Conservation (phyloP, 2,113 vertebrate species). For the Dinomys branickii region DNA sequence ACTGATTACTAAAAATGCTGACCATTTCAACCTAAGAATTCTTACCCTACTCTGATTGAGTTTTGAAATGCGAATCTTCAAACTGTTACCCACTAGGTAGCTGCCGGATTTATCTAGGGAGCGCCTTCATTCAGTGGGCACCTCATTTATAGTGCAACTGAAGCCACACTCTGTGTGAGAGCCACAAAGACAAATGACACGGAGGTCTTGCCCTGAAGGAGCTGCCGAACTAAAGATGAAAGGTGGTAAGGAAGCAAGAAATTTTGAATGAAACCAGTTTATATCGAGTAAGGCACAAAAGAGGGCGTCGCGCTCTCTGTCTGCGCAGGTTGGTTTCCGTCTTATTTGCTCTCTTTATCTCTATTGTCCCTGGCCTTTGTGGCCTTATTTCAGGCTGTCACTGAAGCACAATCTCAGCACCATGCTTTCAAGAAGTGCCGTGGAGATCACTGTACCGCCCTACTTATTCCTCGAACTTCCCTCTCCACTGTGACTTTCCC, state of each 20-base stretch:
- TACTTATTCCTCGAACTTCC: not conserved
- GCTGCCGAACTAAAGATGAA: not conserved
- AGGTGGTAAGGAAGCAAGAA: not conserved
- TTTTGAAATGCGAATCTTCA: not conserved
- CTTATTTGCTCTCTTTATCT: not conserved
- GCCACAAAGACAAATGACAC: not conserved
- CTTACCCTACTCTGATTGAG: not conserved
- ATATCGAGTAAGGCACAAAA: not conserved
- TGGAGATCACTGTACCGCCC: not conserved
- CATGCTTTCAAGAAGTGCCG: not conserved
- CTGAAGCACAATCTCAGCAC: not conserved
- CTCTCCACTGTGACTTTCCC: not conserved
- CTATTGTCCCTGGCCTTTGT: not conserved
- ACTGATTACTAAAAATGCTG: conserved; percentile 23
- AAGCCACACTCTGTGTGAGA: not conserved
- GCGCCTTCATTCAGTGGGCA: not conserved
- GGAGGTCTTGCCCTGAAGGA: not conserved
- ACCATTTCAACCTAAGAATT: conserved; percentile 22
- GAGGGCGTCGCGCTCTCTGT: accelerated
- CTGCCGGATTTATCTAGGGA: not conserved
- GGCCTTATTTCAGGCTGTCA: not conserved
- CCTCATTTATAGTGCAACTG: not conserved
- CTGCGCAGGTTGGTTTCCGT: not conserved
- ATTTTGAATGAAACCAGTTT: not conserved
- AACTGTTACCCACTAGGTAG: not conserved